phyloP scores from a whole-genome alignment of 2,797 vertebrate genomes.

The Cetoscarus ocellatus region DNA sequence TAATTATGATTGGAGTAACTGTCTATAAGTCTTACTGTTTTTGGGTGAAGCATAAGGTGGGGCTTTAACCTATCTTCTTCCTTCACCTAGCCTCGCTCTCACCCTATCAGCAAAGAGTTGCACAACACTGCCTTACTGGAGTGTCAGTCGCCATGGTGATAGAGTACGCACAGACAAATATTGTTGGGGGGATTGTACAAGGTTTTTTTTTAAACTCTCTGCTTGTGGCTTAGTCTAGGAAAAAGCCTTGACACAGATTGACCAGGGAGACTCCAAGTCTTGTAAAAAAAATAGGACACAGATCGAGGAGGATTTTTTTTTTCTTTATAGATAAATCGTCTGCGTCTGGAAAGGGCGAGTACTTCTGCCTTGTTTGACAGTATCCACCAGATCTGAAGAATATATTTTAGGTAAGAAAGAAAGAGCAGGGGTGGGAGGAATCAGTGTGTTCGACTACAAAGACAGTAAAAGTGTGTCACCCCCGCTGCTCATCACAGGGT shows the following conservation, averaged over 20 bases:
- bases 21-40: too few species aligned
- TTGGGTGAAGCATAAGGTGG: too few species aligned
- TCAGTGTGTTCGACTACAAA: slow-evolving; percentile 28
- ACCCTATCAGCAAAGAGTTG: slow-evolving; percentile 60
- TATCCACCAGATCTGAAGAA: slow-evolving; percentile 20
- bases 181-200: slow-evolving; percentile 59
- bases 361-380: slow-evolving; percentile 12
- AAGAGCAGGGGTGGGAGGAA: slow-evolving; percentile 22
- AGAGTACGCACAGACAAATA: slow-evolving; percentile 70
- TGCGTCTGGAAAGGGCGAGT: slow-evolving; percentile 11
- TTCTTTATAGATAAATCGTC: slow-evolving; percentile 25
- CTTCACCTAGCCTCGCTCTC: slow-evolving; percentile 32
- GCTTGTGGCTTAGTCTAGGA: slow-evolving; percentile 44
- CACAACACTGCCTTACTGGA: slow-evolving; percentile 66
- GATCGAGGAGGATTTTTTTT: slow-evolving; percentile 36
- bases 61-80: slow-evolving; percentile 54
- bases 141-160: slow-evolving; percentile 77
- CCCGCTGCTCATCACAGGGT: slow-evolving; percentile 42
- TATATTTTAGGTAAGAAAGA: slow-evolving; percentile 20
- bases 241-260: slow-evolving; percentile 72
- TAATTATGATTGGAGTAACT: too few species aligned
- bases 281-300: slow-evolving; percentile 57
- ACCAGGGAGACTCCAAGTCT: slow-evolving; percentile 55
- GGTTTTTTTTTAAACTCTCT: slow-evolving; percentile 41
- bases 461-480: slow-evolving; percentile 54